Evolutionary conservation across 2,113 vertebrate species (phyloP), one percentile per base, ranked within the genome.

Genomic region (Cyanoramphus novaezelandiae): DNA sequence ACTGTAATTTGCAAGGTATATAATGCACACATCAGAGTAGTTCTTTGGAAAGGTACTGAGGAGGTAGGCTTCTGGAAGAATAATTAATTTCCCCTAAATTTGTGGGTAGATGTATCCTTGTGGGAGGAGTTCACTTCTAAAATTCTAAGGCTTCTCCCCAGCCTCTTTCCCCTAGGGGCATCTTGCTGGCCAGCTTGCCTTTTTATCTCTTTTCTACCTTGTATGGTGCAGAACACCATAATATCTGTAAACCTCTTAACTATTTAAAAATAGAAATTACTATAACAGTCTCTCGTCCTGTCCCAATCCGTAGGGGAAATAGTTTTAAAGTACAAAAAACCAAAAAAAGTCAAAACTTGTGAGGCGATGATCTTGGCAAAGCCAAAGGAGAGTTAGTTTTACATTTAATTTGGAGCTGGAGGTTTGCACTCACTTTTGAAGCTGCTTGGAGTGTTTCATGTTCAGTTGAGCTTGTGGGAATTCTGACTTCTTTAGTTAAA

Each of bases 191-290:
- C 80, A 92, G 90, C 72, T 75, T 86, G 81, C 31, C 49, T 74
- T 86, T 92, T 93, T 69, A 65, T 86, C 65, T 77, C 27, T 93
- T 92, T 79, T 50, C 88, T 86, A 52, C 96, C 93, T 93, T 96
- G 69, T 96, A 95, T 96, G 95, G 96, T 94, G 46, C 88, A 88
- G 86, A 92, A 49, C 72, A 72, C 39, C 52, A 90, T 93, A 86
- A 90, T 86, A 84, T 87, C 93, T 88, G 47, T 86, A 92, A 95
- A 93, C 82, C 44, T 97, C 47, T 70, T 74, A 91, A 89, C 55
- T 81, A 79, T 84, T 96, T 96, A 95, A 96, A 96, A 96, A 94
- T 95, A 96, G 93, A 94, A 96, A 52, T 96, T 96, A 63, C 57
- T 86, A 25, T 92, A 94, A 93, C 70, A 79, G 49, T 90, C 88